Percentiles rank a stretch among this genome's conserved stretches.
These are phyloP conservation scores for Cerceris ruficornis DNA, from an alignment of 2,888 invertebrate species.

Conservation along the genomic window DNA sequence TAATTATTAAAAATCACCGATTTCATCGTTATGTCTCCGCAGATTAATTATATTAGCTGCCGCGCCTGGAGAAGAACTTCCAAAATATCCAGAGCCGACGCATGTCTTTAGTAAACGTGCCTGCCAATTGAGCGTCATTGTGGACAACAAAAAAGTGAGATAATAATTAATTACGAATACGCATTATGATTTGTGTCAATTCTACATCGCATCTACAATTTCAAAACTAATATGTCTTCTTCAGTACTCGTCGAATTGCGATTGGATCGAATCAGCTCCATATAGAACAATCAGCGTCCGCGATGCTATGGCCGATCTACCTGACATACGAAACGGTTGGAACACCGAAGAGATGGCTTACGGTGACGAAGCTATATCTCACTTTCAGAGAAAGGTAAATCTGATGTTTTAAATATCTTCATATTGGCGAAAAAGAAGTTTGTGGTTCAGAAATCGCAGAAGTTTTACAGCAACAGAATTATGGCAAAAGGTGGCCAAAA, in stretches of 20 bases:
- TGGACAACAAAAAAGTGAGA: slow-evolving; percentile 84
- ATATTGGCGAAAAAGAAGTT: not conserved
- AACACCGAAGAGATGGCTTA: slow-evolving; percentile 88
- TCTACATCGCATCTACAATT: not conserved
- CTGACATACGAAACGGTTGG: slow-evolving; percentile 89
- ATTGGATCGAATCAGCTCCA: slow-evolving; percentile 88
- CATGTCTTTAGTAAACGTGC: slow-evolving; percentile 89
- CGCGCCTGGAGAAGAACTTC: slow-evolving; percentile 89
- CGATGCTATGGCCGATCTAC: slow-evolving; percentile 92
- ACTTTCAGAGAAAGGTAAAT: slow-evolving; percentile 87
- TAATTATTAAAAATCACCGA: not conserved
- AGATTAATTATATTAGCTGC: slow-evolving; percentile 90
- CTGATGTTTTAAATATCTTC: not conserved
- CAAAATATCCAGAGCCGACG: slow-evolving; percentile 90
- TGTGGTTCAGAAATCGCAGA: not conserved
- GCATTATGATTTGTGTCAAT: not conserved
- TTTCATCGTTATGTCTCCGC: slow-evolving; percentile 7
- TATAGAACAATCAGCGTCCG: slow-evolving; percentile 89
- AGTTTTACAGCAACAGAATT: not conserved
- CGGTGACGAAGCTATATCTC: slow-evolving; percentile 87
- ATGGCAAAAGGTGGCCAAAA: no score
- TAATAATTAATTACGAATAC: not conserved
- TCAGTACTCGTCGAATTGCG: slow-evolving; percentile 82
- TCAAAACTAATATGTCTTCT: slow-evolving; percentile 3
- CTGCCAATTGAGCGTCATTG: slow-evolving; percentile 85